Conservation (phyloP, 2,888 invertebrate genomes). For the Thymelicus sylvestris region DNA sequence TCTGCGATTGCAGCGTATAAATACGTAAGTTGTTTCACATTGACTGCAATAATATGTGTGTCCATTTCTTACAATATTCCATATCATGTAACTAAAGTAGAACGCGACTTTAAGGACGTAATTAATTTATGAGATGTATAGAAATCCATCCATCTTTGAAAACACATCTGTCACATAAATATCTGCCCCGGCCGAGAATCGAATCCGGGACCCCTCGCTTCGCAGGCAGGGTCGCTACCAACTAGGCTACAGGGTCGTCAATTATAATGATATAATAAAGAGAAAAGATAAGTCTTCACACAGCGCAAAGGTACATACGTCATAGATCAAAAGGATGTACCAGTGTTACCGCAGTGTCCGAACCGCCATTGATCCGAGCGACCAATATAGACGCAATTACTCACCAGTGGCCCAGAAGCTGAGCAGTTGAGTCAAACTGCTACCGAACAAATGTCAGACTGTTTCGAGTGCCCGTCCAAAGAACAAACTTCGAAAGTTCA, state of each 20-base stretch:
- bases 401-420: constrained; percentile 45
- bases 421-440: constrained; percentile 10
- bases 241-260: too few relatives aligned
- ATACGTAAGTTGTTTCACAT: neutral
- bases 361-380: constrained; percentile 43
- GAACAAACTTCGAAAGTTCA: neutral
- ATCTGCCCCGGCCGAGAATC: too few relatives aligned
- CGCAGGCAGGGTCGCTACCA: too few relatives aligned
- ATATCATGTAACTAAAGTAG: too few relatives aligned
- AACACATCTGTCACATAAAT: too few relatives aligned
- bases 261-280: too few relatives aligned
- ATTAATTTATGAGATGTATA: too few relatives aligned
- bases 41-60: neutral
- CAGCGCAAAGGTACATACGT: too few relatives aligned
- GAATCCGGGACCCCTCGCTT: too few relatives aligned
- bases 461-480: neutral
- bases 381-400: constrained; percentile 69
- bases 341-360: constrained; percentile 23
- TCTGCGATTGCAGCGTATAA: neutral
- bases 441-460: constrained; percentile 7
- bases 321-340: neutral
- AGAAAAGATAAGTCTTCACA: too few relatives aligned
- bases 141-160: too few relatives aligned
- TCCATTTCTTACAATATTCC: neutral
- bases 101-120: too few relatives aligned